These are phyloP conservation scores for Grus americana DNA, from an alignment of 2,113 vertebrate species.

Conservation along the genomic window DNA sequence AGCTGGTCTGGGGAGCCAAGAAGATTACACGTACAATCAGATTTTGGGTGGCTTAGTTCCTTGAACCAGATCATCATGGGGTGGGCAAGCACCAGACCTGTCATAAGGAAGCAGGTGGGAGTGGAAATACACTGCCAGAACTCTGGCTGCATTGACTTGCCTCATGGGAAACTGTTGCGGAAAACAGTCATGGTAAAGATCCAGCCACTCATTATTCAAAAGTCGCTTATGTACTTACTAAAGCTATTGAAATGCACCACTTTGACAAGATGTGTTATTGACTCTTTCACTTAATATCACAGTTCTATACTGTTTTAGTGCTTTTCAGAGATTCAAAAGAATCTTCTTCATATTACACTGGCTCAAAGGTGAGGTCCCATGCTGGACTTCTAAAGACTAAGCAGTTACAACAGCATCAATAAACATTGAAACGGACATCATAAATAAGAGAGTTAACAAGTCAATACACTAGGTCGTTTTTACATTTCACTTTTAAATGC, in stretches of 20 bases:
- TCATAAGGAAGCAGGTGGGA: neutral
- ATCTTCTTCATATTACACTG: neutral
- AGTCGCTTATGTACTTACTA: neutral
- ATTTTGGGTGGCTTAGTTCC: constrained; percentile 1
- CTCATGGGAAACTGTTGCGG: rapidly evolving
- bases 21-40: constrained; percentile 17
- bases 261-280: neutral
- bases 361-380: neutral
- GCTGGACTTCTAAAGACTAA: neutral
- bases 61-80: neutral
- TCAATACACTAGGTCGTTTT: neutral
- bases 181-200: neutral
- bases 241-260: neutral
- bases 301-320: neutral
- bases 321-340: neutral
- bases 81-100: neutral
- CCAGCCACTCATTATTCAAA: neutral
- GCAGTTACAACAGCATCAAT: neutral
- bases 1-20: neutral
- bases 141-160: neutral
- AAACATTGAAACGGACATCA: neutral
- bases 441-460: neutral
- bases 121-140: neutral
- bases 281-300: neutral
- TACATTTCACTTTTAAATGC: neutral